A percentile compares a stretch with the other conserved stretches of the same genome.
These are phyloP conservation scores for Ephestia elutella DNA, from an alignment of 1,140 invertebrate genomes.

Conservation along the genomic window DNA sequence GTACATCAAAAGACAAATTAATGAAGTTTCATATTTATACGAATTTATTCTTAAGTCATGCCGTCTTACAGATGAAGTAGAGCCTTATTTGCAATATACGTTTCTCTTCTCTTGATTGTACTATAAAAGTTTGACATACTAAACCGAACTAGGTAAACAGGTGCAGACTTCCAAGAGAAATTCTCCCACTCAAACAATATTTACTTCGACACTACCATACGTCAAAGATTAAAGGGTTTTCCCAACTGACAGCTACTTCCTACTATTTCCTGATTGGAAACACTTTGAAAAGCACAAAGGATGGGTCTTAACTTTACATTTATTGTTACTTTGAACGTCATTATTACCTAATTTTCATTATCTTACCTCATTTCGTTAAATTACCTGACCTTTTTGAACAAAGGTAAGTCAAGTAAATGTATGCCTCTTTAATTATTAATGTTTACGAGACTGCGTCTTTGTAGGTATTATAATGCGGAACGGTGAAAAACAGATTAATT, in stretches of 20 bases:
- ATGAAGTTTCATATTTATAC: too few species aligned
- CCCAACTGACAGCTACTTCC: background rate
- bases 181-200: background rate
- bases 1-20: too few species aligned
- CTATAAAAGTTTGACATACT: background rate
- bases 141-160: background rate
- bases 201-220: background rate
- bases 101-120: background rate
- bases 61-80: too few species aligned
- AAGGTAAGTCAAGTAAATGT: conserved; percentile 28
- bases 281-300: background rate
- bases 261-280: background rate
- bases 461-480: background rate
- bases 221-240: background rate
- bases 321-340: background rate
- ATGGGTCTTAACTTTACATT: background rate
- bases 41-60: too few species aligned
- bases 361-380: conserved; percentile 21
- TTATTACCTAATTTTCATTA: background rate
- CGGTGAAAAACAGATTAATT: background rate
- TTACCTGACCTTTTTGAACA: conserved; percentile 29
- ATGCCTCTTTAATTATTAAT: conserved; percentile 33
- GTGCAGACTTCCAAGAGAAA: background rate
- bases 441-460: conserved; percentile 11
- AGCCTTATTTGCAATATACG: too few species aligned